Evolutionary conservation across 1,140 invertebrate species (phyloP).

Genomic region (Sinella curviseta): DNA sequence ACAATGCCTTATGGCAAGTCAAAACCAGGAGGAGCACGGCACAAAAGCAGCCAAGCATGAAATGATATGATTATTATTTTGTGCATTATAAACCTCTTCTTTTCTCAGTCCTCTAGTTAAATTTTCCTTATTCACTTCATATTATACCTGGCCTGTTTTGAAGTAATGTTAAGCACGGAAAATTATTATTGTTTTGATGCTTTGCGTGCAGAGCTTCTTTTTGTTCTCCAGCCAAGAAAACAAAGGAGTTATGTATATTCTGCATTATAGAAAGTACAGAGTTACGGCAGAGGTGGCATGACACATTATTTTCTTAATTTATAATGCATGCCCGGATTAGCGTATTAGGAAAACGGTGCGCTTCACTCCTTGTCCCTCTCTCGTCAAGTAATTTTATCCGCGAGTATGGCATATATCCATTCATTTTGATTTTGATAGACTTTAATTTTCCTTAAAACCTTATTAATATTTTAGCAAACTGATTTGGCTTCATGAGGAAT

Average conservation of each 20-base stretch:
- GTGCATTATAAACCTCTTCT: background rate
- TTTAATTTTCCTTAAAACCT: background rate
- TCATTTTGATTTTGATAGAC: background rate
- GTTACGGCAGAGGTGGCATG: background rate
- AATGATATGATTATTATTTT: conserved; percentile 25
- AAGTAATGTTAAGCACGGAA: no score
- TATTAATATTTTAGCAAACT: background rate
- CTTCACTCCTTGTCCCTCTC: no score
- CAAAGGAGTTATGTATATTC: background rate
- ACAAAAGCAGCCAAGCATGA: conserved; percentile 5
- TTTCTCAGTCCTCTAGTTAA: background rate
- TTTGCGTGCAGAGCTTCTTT: conserved; percentile 13
- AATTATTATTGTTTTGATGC: no score
- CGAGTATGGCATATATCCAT: no score
- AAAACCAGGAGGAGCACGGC: conserved; percentile 13
- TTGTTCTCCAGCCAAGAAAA: background rate
- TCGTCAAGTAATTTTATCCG: no score
- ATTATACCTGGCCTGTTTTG: no score
- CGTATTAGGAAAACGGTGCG: background rate
- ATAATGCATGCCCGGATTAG: conserved; percentile 15
- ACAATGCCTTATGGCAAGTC: background rate
- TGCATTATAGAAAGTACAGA: background rate
- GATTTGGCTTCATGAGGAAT: background rate
- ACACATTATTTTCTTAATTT: conserved; percentile 17
- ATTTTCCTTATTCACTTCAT: background rate